Percentiles rank a stretch among this genome's conserved stretches.
phyloP scores from a whole-genome alignment of 2,113 vertebrate species.

The Dicentrarchus labrax region DNA sequence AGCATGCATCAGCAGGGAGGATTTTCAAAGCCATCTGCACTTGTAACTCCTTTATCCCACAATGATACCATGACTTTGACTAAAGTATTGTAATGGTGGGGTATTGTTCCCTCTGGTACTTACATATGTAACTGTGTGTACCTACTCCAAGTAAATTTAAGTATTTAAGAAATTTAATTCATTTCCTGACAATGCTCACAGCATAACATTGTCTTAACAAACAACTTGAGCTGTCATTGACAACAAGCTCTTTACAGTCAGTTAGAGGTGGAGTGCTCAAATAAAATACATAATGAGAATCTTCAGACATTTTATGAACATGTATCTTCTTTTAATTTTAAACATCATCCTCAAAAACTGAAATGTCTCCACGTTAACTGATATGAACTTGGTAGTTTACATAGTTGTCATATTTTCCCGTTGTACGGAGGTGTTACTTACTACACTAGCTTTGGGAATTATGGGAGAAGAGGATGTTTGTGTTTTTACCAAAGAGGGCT shows the following conservation, averaged over 20 bases:
- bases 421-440: background rate
- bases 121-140: background rate
- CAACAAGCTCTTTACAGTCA: background rate
- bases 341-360: background rate
- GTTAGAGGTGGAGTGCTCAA: background rate
- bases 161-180: background rate
- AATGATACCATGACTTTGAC: background rate
- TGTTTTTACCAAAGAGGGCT: background rate
- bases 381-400: background rate
- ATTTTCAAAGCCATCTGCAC: slow-evolving; percentile 19
- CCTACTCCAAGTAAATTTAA: background rate
- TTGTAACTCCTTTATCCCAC: background rate
- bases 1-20: slow-evolving; percentile 4
- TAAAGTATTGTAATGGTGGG: background rate
- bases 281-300: no score
- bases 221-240: background rate
- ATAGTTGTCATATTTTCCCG: background rate
- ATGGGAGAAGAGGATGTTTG: background rate
- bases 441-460: background rate
- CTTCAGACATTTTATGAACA: no score
- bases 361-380: background rate
- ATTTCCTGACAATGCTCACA: background rate
- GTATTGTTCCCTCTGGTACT: background rate
- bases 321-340: no score
- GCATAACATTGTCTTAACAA: background rate